Evolutionary conservation across 2,113 vertebrate genomes (phyloP).

Genomic region (Herpetotheres cachinnans): DNA sequence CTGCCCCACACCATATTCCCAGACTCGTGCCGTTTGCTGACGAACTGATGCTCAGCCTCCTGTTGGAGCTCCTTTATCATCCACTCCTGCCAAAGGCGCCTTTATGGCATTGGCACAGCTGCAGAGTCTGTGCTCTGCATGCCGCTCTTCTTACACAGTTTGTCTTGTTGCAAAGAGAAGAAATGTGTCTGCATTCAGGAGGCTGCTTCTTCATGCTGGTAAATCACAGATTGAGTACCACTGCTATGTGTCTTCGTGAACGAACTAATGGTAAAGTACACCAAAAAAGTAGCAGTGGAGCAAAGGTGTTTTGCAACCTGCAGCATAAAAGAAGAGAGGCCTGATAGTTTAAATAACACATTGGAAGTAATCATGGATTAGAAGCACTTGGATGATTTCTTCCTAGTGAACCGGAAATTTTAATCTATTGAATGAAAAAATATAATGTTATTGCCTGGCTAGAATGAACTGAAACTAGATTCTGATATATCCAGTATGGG

Average conservation of each 20-base stretch:
- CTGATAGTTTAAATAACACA: background rate
- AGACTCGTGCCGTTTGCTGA: background rate
- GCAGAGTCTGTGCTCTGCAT: fast-evolving
- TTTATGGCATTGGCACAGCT: background rate
- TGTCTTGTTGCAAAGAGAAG: background rate
- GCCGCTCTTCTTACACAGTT: background rate
- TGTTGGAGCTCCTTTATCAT: background rate
- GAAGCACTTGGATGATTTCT: background rate
- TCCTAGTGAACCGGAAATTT: background rate
- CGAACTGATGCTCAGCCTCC: background rate
- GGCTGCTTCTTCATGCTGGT: background rate
- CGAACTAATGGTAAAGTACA: background rate
- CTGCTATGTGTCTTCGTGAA: background rate
- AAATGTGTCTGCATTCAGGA: background rate
- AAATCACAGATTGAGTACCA: background rate
- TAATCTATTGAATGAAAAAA: background rate
- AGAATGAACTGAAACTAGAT: background rate
- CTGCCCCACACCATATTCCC: background rate
- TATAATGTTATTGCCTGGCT: background rate
- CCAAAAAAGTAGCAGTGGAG: background rate
- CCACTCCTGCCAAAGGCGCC: background rate
- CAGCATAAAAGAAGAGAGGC: background rate
- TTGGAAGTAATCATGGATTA: background rate
- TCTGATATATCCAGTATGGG: background rate
- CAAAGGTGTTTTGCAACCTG: background rate